Conservation (phyloP, 2,888 invertebrate genomes). For the Mythimna albipuncta region DNA sequence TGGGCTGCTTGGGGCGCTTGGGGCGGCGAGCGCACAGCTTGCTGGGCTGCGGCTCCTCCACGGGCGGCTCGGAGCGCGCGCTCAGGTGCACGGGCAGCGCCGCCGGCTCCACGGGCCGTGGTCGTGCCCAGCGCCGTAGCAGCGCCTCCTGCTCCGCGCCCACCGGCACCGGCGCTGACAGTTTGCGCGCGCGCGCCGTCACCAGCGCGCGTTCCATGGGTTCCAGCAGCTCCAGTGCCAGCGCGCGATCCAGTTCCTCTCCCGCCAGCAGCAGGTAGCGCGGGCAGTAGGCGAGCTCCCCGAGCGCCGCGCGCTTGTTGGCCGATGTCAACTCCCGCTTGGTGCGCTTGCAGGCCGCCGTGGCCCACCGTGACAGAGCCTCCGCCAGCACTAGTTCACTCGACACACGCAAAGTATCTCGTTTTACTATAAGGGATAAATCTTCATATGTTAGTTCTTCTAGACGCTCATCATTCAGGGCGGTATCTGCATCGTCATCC, state of each 20-base stretch:
- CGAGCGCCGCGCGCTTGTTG: slow-evolving; percentile 86
- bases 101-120: slow-evolving; percentile 82
- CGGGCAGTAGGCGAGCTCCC: slow-evolving; percentile 91
- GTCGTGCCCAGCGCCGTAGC: slow-evolving; percentile 85
- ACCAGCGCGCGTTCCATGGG: slow-evolving; percentile 87
- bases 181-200: slow-evolving; percentile 81
- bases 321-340: slow-evolving; percentile 85
- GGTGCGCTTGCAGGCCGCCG: slow-evolving; percentile 84
- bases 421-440: slow-evolving; percentile 91
- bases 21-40: slow-evolving; percentile 80
- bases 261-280: slow-evolving; percentile 93
- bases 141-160: slow-evolving; percentile 86
- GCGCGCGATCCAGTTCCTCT: slow-evolving; percentile 91
- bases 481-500: slow-evolving; percentile 85
- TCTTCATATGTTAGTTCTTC: slow-evolving; percentile 92
- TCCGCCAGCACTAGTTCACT: slow-evolving; percentile 92
- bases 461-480: slow-evolving; percentile 82
- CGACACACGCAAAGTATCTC: slow-evolving; percentile 92
- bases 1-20: slow-evolving; percentile 83
- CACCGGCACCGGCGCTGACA: slow-evolving; percentile 85
- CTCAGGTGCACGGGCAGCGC: slow-evolving; percentile 86
- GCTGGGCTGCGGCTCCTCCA: slow-evolving; percentile 80
- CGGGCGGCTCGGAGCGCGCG: slow-evolving; percentile 80
- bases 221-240: slow-evolving; percentile 83
- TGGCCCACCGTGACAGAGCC: slow-evolving; percentile 91